Evolutionary conservation across 1,140 invertebrate genomes (phyloP), one percentile per base, ranked within the genome.

Genomic region (Halesus radiatus): DNA sequence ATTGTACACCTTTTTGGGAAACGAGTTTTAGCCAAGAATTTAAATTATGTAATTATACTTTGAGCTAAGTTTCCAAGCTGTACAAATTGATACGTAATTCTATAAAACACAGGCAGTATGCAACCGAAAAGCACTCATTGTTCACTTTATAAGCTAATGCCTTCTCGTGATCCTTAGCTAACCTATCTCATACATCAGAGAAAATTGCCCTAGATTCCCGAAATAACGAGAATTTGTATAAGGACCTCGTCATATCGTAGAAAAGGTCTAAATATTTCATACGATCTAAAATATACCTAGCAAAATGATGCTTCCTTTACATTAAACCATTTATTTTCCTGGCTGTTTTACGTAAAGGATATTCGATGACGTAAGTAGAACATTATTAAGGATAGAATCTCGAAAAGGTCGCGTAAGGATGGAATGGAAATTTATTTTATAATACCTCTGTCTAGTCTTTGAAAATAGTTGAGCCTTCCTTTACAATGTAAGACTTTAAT

Each of bases 121-220:
- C 56, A 60, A 22, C 56, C 23, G 56, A 22, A 6, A 45, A 45
- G 37, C 10, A 45, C 37, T 45, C 18, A 60, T 60, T 60, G 56
- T 60, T 60, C 56, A 60, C 18, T 60, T 60, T 60, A 60, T 60
- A 60, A 60, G 56, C 23, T 60, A 60, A 20, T 23, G 56, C 56
- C 15, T 60, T 23, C 18, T 23, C 23, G 3, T 60, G 56, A 60
- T 60, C 56, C 56, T 60, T 23, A 60, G 20, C 18, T 60, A 60
- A 60, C 56, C 56, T 23, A 23, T 13, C 56, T 60, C 56, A 60
- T 60, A 60, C 23, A 60, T 60, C 23, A 60, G 56, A 22, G 5
- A 23, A 23, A 60, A 60, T 23, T 20, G 56, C 7, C 23, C 18
- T 1, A 60, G 18, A 60, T 18, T 6, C 56, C 10, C 7, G 20